phyloP scores from a whole-genome alignment of 1,140 invertebrate genomes.

The Bombyx mori region ASM3026992v2 NC_085119.1:13546501-13547000 shows the following conservation, averaged over 20 bases:
- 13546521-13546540: too few relatives aligned
- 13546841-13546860: conserved; percentile 1
- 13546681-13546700: too few relatives aligned
- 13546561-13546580: too few relatives aligned
- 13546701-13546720: too few relatives aligned
- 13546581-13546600: too few relatives aligned
- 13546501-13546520: too few relatives aligned
- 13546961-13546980: neutral
- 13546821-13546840: conserved; percentile 13
- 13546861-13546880: neutral
- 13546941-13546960: conserved; percentile 11
- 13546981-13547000: neutral
- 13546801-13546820: neutral
- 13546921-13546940: neutral
- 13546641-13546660: too few relatives aligned
- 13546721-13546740: too few relatives aligned
- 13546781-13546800: neutral
- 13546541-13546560: too few relatives aligned
- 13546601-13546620: too few relatives aligned
- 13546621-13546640: too few relatives aligned
- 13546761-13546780: neutral
- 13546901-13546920: conserved; percentile 4
- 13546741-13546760: neutral
- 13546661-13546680: too few relatives aligned
- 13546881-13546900: neutral